Conservation (phyloP, 2,888 invertebrate genomes). For the Smittia sp. region DNA sequence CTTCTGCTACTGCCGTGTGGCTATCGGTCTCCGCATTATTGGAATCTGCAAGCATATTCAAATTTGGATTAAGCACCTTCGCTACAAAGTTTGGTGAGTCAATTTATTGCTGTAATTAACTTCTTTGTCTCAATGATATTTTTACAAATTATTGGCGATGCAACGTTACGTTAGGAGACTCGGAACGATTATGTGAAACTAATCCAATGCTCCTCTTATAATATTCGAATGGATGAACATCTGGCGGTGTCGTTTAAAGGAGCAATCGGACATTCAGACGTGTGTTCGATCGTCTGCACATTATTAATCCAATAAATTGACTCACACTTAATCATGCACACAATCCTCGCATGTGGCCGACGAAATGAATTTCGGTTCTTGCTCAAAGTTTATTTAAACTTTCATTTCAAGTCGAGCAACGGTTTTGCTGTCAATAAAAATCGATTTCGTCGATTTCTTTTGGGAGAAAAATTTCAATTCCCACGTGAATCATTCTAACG, state of each 20-base stretch:
- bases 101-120: conserved; percentile 11
- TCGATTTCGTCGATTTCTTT: conserved; percentile 34
- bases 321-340: conserved; percentile 26
- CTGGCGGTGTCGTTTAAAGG: conserved; percentile 11
- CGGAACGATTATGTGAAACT: neutral
- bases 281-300: neutral
- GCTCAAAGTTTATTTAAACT: neutral
- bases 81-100: neutral
- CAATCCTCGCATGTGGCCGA: neutral
- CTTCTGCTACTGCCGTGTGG: too few species aligned
- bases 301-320: conserved; percentile 37
- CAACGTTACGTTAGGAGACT: neutral
- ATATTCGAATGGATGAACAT: neutral
- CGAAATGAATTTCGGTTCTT: too few species aligned
- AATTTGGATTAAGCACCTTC: neutral
- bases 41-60: neutral
- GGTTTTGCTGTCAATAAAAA: conserved; percentile 40
- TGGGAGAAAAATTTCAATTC: conserved; percentile 28
- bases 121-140: neutral
- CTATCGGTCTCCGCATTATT: neutral
- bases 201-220: neutral
- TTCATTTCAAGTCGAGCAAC: conserved; percentile 27
- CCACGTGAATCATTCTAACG: conserved; percentile 33
- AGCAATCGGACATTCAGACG: neutral
- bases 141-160: conserved; percentile 4